Evolutionary conservation across 2,113 vertebrate species (phyloP).

Genomic region (Odontophorus gujanensis): DNA sequence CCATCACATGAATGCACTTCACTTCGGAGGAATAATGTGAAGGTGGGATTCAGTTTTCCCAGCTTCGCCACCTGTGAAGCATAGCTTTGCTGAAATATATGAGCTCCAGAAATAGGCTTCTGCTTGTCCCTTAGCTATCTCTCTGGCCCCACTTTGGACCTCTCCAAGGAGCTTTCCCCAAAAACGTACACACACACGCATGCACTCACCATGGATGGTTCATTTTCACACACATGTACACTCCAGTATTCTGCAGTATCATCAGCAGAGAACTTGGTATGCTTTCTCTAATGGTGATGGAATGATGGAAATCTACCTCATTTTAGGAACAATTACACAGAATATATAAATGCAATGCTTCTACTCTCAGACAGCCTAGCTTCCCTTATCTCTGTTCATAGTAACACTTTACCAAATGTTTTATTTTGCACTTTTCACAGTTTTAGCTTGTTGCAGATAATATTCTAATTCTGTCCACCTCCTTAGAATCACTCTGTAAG

Average conservation of each 20-base stretch:
- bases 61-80: accelerated
- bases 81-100: not conserved
- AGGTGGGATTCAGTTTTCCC: not conserved
- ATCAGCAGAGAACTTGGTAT: accelerated
- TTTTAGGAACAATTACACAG: not conserved
- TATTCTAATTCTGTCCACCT: not conserved
- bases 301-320: not conserved
- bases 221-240: accelerated
- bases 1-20: not conserved
- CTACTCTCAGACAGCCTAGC: not conserved
- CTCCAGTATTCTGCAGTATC: not conserved
- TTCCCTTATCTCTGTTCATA: not conserved
- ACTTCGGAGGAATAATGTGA: not conserved
- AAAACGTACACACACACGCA: not conserved
- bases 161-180: not conserved
- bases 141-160: not conserved
- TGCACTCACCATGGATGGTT: accelerated
- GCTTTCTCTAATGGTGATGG: not conserved
- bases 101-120: not conserved
- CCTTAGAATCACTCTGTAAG: not conserved
- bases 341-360: not conserved
- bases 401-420: not conserved
- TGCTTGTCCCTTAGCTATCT: not conserved
- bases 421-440: not conserved
- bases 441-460: not conserved